Base-by-base conservation (phyloP, 2,888 invertebrate genomes). In the Ophion ellenae region DNA sequence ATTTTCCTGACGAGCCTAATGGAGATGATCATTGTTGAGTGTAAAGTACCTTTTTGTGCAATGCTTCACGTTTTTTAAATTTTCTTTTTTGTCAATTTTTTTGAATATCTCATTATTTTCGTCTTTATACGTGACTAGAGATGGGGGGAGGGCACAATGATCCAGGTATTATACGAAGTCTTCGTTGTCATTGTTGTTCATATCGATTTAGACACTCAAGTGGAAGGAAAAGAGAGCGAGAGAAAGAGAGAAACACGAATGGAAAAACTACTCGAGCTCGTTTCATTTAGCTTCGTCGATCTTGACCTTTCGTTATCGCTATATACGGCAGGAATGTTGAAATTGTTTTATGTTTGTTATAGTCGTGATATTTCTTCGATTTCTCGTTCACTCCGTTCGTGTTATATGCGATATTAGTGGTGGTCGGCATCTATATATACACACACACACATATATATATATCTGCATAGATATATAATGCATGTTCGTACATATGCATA, bases 61-160 rank as follows among this genome's bases (percentile, higher is more conserved):
- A 9, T 64, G n/a, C 24, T 71, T 87, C 59, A 10, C 32, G 63
- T 40, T 40, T 59, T 64, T 64, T 17, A 32, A 53, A 69, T 81
- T 67, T 40, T 47, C 24, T 73, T 86, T 85, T 78, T 61, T n/a
- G 83, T 77, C 80, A 74, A 76, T 87, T 87, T 87, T 80, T 89
- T 86, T 86, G 83, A 85, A 89, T 90, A 89, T 90, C 90, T 90
- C 89, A 89, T 89, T 87, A 86, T 87, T 87, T 67, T 71, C 32
- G 64, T 75, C 57, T 64, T 70, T 45, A 67, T 53, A 79, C 66
- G 57, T 81, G 81, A 86, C 86, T 81, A 84, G 81, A 70, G 40
- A 75, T 74, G 53, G 53, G 53, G 74, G 78, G 61, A 63, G 75
- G 73, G 2, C 70, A 75, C 76, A 45, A 67, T 66, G 76, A 79